Evolutionary conservation across 2,888 invertebrate genomes (phyloP).

Genomic region (Cheilosia urbana): DNA sequence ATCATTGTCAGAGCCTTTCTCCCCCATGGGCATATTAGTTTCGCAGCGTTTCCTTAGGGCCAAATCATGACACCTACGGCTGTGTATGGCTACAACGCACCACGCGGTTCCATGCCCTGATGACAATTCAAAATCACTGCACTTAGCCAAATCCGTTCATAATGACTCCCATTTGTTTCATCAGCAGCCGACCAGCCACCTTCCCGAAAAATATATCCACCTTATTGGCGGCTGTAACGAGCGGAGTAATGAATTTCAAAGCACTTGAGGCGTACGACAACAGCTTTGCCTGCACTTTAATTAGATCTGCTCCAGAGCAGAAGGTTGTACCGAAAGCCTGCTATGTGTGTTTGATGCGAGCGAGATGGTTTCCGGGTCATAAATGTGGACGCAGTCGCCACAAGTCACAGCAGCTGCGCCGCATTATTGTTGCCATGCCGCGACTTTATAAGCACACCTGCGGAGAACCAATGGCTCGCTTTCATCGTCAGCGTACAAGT

Average conservation of each 20-base stretch:
- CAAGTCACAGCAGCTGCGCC: conserved; percentile 12
- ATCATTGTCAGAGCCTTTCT: neutral
- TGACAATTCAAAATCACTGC: conserved; percentile 49
- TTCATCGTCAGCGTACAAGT: conserved; percentile 11
- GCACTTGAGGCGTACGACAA: conserved; percentile 1
- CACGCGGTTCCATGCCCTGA: conserved; percentile 21
- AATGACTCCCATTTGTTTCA: conserved; percentile 37
- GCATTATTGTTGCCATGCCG: conserved; percentile 37
- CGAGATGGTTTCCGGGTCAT: conserved; percentile 67
- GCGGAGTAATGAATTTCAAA: conserved; percentile 36
- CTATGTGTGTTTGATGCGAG: conserved; percentile 50
- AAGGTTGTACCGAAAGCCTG: conserved; percentile 10
- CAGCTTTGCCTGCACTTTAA: conserved; percentile 15
- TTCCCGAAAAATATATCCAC: neutral
- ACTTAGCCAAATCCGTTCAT: conserved; percentile 55
- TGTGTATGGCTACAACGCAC: conserved; percentile 22
- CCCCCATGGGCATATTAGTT: conserved; percentile 5
- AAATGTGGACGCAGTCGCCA: conserved; percentile 44
- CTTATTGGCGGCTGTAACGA: neutral
- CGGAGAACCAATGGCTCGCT: conserved; percentile 18
- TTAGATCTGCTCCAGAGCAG: conserved; percentile 14
- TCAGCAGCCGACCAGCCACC: too few species aligned
- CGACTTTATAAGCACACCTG: conserved; percentile 35
- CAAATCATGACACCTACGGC: conserved; percentile 29
- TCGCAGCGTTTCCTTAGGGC: neutral